A percentile compares a stretch with the other conserved stretches of the same genome.
These are phyloP conservation scores for Tinea pellionella DNA, from an alignment of 2,888 invertebrate genomes.

Conservation along the genomic window DNA sequence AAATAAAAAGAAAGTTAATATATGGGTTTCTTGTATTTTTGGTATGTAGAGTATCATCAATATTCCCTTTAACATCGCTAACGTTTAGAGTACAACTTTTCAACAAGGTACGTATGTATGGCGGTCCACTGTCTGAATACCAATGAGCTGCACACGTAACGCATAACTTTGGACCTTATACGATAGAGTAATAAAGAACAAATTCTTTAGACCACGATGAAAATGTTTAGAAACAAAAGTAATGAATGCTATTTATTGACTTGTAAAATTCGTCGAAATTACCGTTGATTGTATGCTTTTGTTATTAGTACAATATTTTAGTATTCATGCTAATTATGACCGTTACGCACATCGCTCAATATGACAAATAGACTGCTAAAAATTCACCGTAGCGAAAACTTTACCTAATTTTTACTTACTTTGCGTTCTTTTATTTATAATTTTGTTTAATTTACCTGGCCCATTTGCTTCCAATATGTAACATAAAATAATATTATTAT, in stretches of 20 bases:
- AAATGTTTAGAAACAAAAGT: not conserved
- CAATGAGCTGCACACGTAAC: not conserved
- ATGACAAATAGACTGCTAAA: not conserved
- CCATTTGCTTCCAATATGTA: too few relatives aligned
- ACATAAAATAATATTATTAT: too few relatives aligned
- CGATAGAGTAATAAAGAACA: not conserved
- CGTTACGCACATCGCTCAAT: not conserved
- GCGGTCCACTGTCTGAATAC: not conserved
- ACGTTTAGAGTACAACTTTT: not conserved
- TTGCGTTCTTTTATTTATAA: too few relatives aligned
- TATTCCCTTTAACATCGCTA: not conserved
- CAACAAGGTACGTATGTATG: not conserved
- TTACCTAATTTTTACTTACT: too few relatives aligned
- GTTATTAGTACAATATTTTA: not conserved
- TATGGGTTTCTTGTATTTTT: not conserved
- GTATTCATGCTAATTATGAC: not conserved
- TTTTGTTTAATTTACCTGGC: too few relatives aligned
- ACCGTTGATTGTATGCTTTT: not conserved
- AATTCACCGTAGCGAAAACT: not conserved
- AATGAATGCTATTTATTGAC: not conserved
- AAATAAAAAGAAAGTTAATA: too few relatives aligned
- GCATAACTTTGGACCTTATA: not conserved
- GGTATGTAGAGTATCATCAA: not conserved
- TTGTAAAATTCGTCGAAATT: not conserved
- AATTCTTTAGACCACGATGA: not conserved